Evolutionary conservation across 2,888 invertebrate species (phyloP), one percentile per base, ranked within the genome.

Genomic region (Sarcophaga caerulescens): DNA sequence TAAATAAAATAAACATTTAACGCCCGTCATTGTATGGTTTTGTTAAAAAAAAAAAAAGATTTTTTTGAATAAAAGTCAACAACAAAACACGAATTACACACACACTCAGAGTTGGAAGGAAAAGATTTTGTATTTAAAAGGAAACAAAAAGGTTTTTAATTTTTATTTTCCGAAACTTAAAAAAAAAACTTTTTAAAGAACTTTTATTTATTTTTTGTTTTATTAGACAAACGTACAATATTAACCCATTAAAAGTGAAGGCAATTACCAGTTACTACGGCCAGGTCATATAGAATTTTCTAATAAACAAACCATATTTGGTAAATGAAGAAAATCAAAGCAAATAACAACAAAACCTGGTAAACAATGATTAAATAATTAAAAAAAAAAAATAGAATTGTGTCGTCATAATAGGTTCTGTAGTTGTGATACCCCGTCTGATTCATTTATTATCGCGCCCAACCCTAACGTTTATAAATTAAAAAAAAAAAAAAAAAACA

Each of bases 1-100:
- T 45, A 68, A 47, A 47, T 52, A 70, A n/a, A n/a, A 70, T 57
- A 70, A 70, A 70, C 69, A 25, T 70, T 52, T 70, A 25, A 4
- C n/a, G 17, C 17, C 35, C n/a, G 44, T 66, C n/a, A 66, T 44
- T 66, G 44, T 66, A 44, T 66, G n/a, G n/a, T n/a, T 66, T 66
- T 66, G 35, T 47, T 68, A 45, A n/a, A 5, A 35, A 35, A 65
- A 52, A 14, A 14, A 17, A 52, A 52, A 52, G 4, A 14, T 52
- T 57, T 70, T 70, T 57, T 70, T 52, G 17, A 52, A 47, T 47
- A 63, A 74, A 63, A 74, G 21, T 12, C 44, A 21, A 73, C 17
- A 62, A 45, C n/a, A 21, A 25, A 60, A 73, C 11, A 57, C 45
- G 62, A 81, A 12, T 14, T 12, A 52, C 12, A 52, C 17, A 14